A percentile compares a stretch with the other conserved stretches of the same genome.
Conservation (phyloP, 2,797 vertebrate species). For the Lerista edwardsae region DNA sequence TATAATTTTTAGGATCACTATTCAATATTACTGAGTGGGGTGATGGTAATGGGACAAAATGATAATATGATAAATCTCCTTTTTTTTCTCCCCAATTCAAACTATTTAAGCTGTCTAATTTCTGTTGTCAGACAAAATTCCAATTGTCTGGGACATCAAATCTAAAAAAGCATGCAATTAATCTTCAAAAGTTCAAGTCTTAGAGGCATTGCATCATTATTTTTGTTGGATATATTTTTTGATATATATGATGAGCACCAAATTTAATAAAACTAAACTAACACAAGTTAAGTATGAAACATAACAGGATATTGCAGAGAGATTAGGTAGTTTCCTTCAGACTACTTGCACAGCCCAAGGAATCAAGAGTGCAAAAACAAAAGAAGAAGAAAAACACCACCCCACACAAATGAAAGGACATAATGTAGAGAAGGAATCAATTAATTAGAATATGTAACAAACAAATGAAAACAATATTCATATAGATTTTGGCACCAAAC, state of each 20-base stretch:
- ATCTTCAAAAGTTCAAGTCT: slow-evolving; percentile 86
- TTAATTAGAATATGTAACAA: slow-evolving; percentile 79
- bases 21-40: slow-evolving; percentile 40
- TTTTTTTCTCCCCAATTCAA: slow-evolving; percentile 41
- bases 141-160: slow-evolving; percentile 85
- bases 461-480: slow-evolving; percentile 61
- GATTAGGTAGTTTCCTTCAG: slow-evolving; percentile 96
- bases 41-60: slow-evolving; percentile 35
- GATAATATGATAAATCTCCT: slow-evolving; percentile 35
- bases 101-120: slow-evolving; percentile 70
- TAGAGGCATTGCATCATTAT: slow-evolving; percentile 84
- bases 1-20: slow-evolving; percentile 54
- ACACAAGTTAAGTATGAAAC: slow-evolving; percentile 91
- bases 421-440: slow-evolving; percentile 59
- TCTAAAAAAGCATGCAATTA: slow-evolving; percentile 83
- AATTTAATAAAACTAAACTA: slow-evolving; percentile 89
- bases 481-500: slow-evolving; percentile 49
- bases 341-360: slow-evolving; percentile 78
- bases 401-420: slow-evolving; percentile 37
- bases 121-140: slow-evolving; percentile 81
- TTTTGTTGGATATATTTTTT: slow-evolving; percentile 91
- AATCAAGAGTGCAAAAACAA: slow-evolving; percentile 65
- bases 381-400: slow-evolving; percentile 35
- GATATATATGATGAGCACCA: slow-evolving; percentile 89
- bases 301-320: slow-evolving; percentile 99